Conservation (phyloP, 2,113 vertebrate genomes). For the Callochromis pleurospilus region DNA sequence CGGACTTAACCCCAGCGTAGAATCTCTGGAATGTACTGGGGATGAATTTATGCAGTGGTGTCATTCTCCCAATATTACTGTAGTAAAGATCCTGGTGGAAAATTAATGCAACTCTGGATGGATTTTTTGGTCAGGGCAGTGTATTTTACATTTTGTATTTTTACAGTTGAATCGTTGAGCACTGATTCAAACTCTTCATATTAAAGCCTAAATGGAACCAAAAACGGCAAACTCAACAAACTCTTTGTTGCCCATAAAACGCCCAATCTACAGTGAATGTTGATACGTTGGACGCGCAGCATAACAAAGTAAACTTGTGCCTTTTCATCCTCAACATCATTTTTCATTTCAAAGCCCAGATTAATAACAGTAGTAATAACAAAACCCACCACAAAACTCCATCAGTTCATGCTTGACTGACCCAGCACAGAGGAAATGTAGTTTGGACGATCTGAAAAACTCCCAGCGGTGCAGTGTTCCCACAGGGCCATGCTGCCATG, state of each 20-base stretch:
- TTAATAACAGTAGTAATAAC: conserved; percentile 44
- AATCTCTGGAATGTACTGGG: background rate
- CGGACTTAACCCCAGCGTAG: background rate
- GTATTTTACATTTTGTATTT: background rate
- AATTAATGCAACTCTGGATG: background rate
- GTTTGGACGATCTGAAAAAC: background rate
- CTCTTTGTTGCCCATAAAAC: background rate
- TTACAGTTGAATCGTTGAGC: background rate
- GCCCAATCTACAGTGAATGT: background rate
- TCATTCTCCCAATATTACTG: background rate
- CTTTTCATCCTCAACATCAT: conserved; percentile 3
- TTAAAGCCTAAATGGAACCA: background rate
- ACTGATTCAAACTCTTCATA: background rate
- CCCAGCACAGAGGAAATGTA: conserved; percentile 43
- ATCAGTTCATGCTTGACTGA: conserved; percentile 37
- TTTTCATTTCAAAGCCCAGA: conserved; percentile 45
- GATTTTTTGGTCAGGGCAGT: background rate
- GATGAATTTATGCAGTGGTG: background rate
- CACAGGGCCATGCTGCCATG: background rate
- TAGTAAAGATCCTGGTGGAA: background rate
- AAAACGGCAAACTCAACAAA: background rate
- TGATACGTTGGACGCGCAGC: conserved; percentile 29
- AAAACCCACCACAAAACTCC: conserved; percentile 13
- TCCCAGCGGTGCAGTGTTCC: background rate
- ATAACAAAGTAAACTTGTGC: conserved; percentile 24